A percentile compares a stretch with the other conserved stretches of the same genome.
Conservation (phyloP, 2,888 invertebrate genomes). For the Athrips mouffetella region DNA sequence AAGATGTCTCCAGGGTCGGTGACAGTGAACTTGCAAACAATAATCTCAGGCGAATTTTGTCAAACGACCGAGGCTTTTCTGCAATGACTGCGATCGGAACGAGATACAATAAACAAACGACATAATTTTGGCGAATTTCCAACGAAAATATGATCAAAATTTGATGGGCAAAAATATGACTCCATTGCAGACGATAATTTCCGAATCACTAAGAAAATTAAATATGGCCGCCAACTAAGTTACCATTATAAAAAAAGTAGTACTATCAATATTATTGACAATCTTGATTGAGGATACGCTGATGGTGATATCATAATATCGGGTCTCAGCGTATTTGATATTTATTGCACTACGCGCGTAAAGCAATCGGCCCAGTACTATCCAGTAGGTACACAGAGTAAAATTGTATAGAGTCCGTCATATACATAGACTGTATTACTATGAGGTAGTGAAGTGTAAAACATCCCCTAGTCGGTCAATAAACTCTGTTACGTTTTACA, state of each 20-base stretch:
- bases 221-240: conserved; percentile 60
- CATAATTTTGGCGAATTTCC: conserved; percentile 74
- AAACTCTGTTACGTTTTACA: too few relatives aligned
- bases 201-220: conserved; percentile 60
- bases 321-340: too few relatives aligned
- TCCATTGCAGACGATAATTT: conserved; percentile 77
- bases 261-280: background rate
- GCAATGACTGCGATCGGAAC: conserved; percentile 65
- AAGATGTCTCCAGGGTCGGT: conserved; percentile 75
- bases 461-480: too few relatives aligned
- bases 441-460: too few relatives aligned
- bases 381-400: too few relatives aligned
- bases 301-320: too few relatives aligned
- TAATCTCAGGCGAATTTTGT: conserved; percentile 67
- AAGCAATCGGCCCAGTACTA: too few relatives aligned
- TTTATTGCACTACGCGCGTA: too few relatives aligned
- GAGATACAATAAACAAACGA: conserved; percentile 68
- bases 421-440: too few relatives aligned
- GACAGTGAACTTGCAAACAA: conserved; percentile 63
- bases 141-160: conserved; percentile 68
- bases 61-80: conserved; percentile 73
- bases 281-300: too few relatives aligned
- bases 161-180: conserved; percentile 73
- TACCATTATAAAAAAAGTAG: conserved; percentile 29
- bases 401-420: too few relatives aligned